Evolutionary conservation across 2,797 vertebrate genomes (phyloP), one percentile per base, ranked within the genome.

Genomic region (Sciurus vulgaris): DNA sequence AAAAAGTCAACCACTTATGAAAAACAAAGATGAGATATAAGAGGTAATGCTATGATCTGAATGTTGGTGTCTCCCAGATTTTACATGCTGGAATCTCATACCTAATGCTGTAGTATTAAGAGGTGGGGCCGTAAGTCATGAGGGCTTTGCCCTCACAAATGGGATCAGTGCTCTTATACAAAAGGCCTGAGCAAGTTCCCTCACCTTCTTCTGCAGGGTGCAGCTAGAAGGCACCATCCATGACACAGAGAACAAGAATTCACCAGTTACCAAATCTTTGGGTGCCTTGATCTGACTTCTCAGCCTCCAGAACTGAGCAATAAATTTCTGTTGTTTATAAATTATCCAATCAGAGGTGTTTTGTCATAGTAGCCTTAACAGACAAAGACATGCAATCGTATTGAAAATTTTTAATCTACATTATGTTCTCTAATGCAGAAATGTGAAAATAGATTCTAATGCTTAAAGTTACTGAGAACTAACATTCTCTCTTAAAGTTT

Each of bases 401-500:
- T 38, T 47, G 35, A 18, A 47, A 20, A 91, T 51, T 95, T 97
- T 84, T 5, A 89, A 89, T 26, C 33, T 69, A 14, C 6, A 13
- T 83, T 76, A 20, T 63, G 1, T 79, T 69, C n/a, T 44, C 49
- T 70, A 47, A 76, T 65, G 30, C 63, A 54, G 51, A 91, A 84
- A 7, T 20, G 3, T n/a, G 69, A 73, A 90, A 89, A 30, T 2
- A 15, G 18, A 51, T 77, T 83, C 56, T 72, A 47, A 87, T 83
- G 35, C 13, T 54, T 63, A 93, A 86, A 90, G 73, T 90, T 77
- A 85, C 35, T 26, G 13, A 51, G 33, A 72, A 82, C 33, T 82
- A 93, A 26, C 28, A 61, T 73, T 86, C 86, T 14, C 18, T 91
- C 61, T 94, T 82, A 93, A 67, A 47, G n/a, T 79, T 95, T 77